Evolutionary conservation across 2,888 invertebrate genomes (phyloP).

Genomic region (Lasioglossum morio): DNA sequence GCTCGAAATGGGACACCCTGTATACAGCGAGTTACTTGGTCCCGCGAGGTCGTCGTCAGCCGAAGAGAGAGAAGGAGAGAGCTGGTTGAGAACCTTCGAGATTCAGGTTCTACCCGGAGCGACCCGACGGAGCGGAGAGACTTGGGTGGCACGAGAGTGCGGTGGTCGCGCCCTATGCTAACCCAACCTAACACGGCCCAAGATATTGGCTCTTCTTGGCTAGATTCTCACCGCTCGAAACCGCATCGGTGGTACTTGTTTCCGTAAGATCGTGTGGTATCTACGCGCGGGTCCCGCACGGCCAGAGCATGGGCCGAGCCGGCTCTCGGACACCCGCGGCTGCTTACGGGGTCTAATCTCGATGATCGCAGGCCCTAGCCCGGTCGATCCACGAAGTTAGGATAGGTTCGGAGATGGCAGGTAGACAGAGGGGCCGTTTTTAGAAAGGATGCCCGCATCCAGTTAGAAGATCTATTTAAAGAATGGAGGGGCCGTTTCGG

Average conservation of each 20-base stretch:
- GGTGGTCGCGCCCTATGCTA: slow-evolving; percentile 79
- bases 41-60: slow-evolving; percentile 43
- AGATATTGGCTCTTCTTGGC: slow-evolving; percentile 69
- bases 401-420: slow-evolving; percentile 38
- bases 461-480: slow-evolving; percentile 25
- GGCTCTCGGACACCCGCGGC: slow-evolving; percentile 55
- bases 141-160: slow-evolving; percentile 79
- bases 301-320: not conserved
- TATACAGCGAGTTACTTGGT: not conserved
- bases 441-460: slow-evolving; percentile 14
- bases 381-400: slow-evolving; percentile 32
- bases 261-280: slow-evolving; percentile 61
- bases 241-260: slow-evolving; percentile 71
- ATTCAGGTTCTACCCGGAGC: slow-evolving; percentile 82
- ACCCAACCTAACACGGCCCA: slow-evolving; percentile 76
- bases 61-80: slow-evolving; percentile 50
- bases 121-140: slow-evolving; percentile 74
- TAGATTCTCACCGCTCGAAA: slow-evolving; percentile 75
- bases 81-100: slow-evolving; percentile 81
- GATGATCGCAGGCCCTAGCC: slow-evolving; percentile 47
- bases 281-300: slow-evolving; percentile 10
- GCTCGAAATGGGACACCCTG: not conserved
- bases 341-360: slow-evolving; percentile 55
- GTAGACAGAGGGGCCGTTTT: slow-evolving; percentile 3
- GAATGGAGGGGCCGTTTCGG: not conserved